Conservation (phyloP, 2,113 vertebrate species). For the Myotis brandtii region DNA sequence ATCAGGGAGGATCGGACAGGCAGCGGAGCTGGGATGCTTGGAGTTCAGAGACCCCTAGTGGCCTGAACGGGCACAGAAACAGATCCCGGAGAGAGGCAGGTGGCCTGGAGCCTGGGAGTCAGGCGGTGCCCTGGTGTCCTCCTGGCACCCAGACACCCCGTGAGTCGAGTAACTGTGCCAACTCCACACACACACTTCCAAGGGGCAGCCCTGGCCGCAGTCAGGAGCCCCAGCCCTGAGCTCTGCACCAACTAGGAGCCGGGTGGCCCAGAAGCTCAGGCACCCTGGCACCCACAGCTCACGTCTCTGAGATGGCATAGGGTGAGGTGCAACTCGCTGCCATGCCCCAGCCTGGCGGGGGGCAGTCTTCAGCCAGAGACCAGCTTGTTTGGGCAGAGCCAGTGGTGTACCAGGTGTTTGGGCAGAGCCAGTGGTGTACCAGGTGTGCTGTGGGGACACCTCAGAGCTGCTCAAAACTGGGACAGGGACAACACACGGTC, state of each 20-base stretch:
- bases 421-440: background rate
- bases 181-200: too few species aligned
- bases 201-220: background rate
- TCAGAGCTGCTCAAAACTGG: background rate
- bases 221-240: background rate
- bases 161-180: background rate
- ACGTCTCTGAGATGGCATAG: background rate
- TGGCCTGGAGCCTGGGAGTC: background rate
- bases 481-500: background rate
- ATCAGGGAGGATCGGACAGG: background rate
- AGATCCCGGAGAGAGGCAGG: background rate
- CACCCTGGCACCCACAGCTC: background rate
- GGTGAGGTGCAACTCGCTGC: background rate
- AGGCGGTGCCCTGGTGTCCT: background rate
- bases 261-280: background rate
- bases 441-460: background rate
- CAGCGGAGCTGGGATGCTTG: background rate
- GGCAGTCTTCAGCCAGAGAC: background rate
- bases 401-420: background rate
- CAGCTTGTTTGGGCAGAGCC: background rate
- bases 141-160: background rate
- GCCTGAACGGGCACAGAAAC: background rate
- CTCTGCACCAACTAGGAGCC: background rate
- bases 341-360: too few species aligned
- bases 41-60: conserved; percentile 79